phyloP scores from a whole-genome alignment of 2,888 invertebrate genomes.

The Lepas anatifera region DNA sequence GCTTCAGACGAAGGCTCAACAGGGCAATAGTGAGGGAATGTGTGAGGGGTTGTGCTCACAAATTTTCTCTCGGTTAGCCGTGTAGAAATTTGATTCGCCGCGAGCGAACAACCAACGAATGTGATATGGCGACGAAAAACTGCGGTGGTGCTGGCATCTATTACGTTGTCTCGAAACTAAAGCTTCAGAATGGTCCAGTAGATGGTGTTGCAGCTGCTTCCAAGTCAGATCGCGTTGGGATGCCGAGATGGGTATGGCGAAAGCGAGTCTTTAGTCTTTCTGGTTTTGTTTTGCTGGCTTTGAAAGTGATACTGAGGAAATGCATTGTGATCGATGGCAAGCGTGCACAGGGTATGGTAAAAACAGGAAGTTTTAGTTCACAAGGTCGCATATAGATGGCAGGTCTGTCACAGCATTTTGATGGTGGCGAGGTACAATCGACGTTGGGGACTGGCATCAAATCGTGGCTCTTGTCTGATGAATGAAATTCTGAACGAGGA shows the following conservation, averaged over 20 bases:
- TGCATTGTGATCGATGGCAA: background rate
- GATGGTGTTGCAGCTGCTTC: background rate
- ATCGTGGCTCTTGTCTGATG: no score
- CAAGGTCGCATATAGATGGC: background rate
- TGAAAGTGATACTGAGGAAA: background rate
- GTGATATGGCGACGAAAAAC: background rate
- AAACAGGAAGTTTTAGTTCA: background rate
- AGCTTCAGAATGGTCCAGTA: background rate
- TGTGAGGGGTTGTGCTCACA: no score
- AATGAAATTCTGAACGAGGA: no score
- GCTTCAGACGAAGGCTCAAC: background rate
- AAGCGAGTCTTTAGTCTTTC: background rate
- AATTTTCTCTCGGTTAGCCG: no score
- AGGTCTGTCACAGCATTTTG: no score
- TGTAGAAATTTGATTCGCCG: no score
- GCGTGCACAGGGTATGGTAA: background rate
- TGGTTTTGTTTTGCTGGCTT: conserved; percentile 1
- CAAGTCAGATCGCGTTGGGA: no score
- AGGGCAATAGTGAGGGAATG: background rate
- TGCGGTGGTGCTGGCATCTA: background rate
- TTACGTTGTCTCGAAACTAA: background rate
- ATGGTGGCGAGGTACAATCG: no score
- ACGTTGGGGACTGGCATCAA: no score
- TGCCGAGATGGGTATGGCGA: background rate
- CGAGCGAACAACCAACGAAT: background rate